Percentiles rank a stretch among this genome's conserved stretches.
Conservation (phyloP, 2,797 vertebrate species). For the Lepus oiostolus region DNA sequence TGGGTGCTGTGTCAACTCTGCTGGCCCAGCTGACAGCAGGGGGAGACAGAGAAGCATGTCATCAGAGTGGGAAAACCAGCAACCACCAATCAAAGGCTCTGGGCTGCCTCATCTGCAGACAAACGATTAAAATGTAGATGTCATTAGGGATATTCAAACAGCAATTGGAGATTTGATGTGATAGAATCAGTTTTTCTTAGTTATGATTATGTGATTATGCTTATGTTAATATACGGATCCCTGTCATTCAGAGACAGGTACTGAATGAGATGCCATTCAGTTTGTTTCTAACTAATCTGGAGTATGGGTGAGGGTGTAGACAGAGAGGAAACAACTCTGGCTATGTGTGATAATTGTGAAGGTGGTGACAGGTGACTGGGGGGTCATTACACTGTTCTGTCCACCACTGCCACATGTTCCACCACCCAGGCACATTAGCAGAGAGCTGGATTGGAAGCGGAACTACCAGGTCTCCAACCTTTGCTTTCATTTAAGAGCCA, state of each 20-base stretch:
- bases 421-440: no score
- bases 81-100: accelerated
- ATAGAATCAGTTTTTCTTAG: background rate
- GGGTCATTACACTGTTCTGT: background rate
- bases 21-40: accelerated
- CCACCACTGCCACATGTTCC: background rate
- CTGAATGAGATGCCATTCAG: background rate
- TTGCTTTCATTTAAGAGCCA: no score
- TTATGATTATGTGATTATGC: background rate
- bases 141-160: background rate
- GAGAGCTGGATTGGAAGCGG: no score
- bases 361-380: background rate
- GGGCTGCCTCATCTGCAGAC: background rate
- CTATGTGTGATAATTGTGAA: background rate
- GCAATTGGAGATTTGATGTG: background rate
- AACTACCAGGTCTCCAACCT: no score
- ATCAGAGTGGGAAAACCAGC: accelerated
- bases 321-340: accelerated
- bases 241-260: background rate
- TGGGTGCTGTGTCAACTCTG: accelerated
- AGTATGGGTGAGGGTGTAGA: no score
- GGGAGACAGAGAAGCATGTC: background rate
- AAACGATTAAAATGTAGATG: background rate
- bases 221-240: background rate
- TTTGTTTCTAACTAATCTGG: background rate